Base-by-base conservation (phyloP, 2,113 vertebrate genomes). In the Setophaga coronata region DNA sequence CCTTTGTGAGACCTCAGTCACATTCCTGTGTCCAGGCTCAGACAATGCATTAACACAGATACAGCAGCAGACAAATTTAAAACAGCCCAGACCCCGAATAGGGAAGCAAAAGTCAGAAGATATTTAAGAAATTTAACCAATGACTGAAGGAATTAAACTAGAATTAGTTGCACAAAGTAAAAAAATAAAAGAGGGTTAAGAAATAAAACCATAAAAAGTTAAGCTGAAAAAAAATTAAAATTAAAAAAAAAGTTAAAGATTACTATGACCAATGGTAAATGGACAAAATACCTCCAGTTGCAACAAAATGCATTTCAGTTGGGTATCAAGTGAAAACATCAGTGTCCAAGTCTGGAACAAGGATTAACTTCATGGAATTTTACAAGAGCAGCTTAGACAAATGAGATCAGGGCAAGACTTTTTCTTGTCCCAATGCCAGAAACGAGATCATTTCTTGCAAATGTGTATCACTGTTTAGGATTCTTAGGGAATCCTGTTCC, bases 21-120 rank as follows among this genome's bases (percentile, higher is more conserved):
- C 87, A 94, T 94, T 96, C 87, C 81, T 87, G 65, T 18, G 87
- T 82, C 70, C 34, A 56, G 81, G 77, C 77, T 87, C 89, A 87
- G 53, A 93, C 91, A 93, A 95, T 48, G 50, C 51, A 66, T 78
- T 62, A 87, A 89, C 40, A 56, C n/a, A 84, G 48, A 90, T 83
- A 70, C 4, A 54, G 67, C 86, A 95, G 76, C 47, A 88, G 74
- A 40, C 10, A 92, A 88, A 93, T 78, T 73, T 83, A 66, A 90
- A 95, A 81, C 64, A 92, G 89, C 9, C 14, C 86, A 81, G 72
- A 10, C 24, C 14, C 40, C 62, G n/a, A 90, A 73, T 0, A 65
- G n/a, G 48, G 31, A 25, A 87, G 90, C 25, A 74, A 67, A 91
- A 95, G 89, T 57, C 67, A 90, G 42, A 79, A 87, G 47, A 91